phyloP scores from a whole-genome alignment of 2,113 vertebrate species.

The Platanista minor region DNA sequence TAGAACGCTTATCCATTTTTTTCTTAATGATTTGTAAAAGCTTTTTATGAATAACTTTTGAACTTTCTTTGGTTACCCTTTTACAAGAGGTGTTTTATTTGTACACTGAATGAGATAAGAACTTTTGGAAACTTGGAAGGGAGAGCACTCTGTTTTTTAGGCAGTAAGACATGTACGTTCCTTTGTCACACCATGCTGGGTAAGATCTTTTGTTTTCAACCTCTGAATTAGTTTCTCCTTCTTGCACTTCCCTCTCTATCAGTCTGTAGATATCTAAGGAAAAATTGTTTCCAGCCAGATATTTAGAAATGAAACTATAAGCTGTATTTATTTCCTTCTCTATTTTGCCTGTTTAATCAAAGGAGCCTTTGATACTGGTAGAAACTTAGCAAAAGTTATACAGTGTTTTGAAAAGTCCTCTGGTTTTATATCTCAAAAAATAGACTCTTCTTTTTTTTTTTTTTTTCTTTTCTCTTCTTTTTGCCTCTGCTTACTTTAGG shows the following conservation, averaged over 20 bases:
- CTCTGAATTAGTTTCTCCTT: neutral
- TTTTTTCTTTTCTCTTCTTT: neutral
- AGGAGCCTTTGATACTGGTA: neutral
- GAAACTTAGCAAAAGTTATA: conserved; percentile 22
- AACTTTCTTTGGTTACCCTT: neutral
- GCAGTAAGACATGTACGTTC: neutral
- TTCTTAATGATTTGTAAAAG: neutral
- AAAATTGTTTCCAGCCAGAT: conserved; percentile 15
- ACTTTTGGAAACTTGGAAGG: neutral
- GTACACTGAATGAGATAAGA: neutral
- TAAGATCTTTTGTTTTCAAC: conserved; percentile 9
- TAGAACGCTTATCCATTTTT: neutral
- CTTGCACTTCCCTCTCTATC: neutral
- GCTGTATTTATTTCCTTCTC: conserved; percentile 20
- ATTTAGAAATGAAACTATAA: conserved; percentile 33
- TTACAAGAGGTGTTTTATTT: neutral
- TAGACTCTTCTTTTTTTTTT: neutral
- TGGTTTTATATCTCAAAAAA: neutral
- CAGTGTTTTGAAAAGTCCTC: neutral
- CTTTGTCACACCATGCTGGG: neutral
- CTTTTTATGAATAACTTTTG: neutral
- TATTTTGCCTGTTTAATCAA: neutral
- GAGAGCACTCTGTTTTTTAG: neutral
- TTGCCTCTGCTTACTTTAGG: neutral
- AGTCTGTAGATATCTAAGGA: neutral